A percentile compares a stretch with the other conserved stretches of the same genome.
Evolutionary conservation across 2,113 vertebrate species (phyloP).

Genomic region (Notechis scutatus): DNA sequence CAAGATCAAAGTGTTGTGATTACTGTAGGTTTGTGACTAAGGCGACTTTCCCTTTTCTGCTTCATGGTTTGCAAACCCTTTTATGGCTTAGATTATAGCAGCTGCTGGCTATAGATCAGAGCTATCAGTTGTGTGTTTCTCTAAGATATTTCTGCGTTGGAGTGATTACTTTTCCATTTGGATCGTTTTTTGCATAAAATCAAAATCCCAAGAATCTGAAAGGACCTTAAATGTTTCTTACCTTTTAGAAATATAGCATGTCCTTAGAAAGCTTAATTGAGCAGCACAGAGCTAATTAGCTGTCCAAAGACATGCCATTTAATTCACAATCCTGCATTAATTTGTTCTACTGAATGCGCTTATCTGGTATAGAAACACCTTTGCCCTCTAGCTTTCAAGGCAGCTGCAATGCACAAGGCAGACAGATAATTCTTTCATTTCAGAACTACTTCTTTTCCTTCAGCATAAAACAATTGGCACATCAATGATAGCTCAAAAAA

Average conservation of each 20-base stretch:
- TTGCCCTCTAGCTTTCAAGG: constrained; percentile 71
- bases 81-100: constrained; percentile 49
- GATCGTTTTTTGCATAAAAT: constrained; percentile 46
- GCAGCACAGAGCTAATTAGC: constrained; percentile 78
- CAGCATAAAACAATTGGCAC: constrained; percentile 51
- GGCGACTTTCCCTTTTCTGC: constrained; percentile 15
- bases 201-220: constrained; percentile 58
- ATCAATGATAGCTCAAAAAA: constrained; percentile 49
- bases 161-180: constrained; percentile 38
- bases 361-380: constrained; percentile 75
- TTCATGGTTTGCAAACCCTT: constrained; percentile 38
- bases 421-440: constrained; percentile 72
- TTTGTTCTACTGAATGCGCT: constrained; percentile 73
- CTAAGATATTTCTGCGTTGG: constrained; percentile 25
- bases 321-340: constrained; percentile 77
- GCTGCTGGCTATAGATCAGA: not conserved
- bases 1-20: constrained; percentile 36
- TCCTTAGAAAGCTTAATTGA: constrained; percentile 79
- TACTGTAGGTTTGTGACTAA: constrained; percentile 41
- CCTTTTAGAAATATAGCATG: constrained; percentile 72
- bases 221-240: constrained; percentile 68
- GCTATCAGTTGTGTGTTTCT: constrained; percentile 1
- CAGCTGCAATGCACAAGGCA: constrained; percentile 71
- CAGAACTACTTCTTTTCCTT: constrained; percentile 60
- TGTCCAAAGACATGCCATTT: constrained; percentile 74